Conservation (phyloP, 2,113 vertebrate species). For the Agelaius phoeniceus region DNA sequence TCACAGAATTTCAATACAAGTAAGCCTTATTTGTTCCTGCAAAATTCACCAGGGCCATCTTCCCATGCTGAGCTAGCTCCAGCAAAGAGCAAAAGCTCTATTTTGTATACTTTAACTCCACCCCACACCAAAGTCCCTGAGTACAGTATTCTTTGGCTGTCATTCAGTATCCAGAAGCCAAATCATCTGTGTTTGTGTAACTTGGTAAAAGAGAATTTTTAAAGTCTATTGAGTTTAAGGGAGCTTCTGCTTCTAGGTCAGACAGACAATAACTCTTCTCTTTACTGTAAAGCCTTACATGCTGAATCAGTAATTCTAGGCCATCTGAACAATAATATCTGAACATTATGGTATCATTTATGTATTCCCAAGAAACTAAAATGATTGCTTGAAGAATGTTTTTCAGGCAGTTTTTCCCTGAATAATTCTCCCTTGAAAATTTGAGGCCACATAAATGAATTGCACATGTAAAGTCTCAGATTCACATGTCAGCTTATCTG, state of each 20-base stretch:
- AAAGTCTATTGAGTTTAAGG: neutral
- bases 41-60: neutral
- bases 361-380: slow-evolving; percentile 28
- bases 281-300: neutral
- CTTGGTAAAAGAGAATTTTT: slow-evolving; percentile 41
- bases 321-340: slow-evolving; percentile 11
- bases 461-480: slow-evolving; percentile 8
- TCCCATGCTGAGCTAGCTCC: neutral
- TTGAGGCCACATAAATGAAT: slow-evolving; percentile 8
- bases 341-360: neutral
- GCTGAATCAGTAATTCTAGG: slow-evolving; percentile 2
- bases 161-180: slow-evolving; percentile 40
- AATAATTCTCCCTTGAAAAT: slow-evolving; percentile 31
- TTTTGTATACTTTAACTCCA: neutral
- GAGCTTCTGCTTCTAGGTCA: slow-evolving; percentile 46
- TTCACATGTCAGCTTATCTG: neutral
- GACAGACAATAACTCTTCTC: slow-evolving; percentile 35
- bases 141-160: slow-evolving; percentile 21
- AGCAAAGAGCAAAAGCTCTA: neutral
- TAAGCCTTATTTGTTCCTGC: neutral
- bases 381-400: neutral
- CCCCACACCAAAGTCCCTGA: neutral
- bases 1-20: neutral
- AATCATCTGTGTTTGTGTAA: slow-evolving; percentile 51
- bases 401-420: neutral